Evolutionary conservation across 30 jellyfish, hydroid and myxozoan species (phyloP).

Genomic region (Clytia hemisphaerica): DNA sequence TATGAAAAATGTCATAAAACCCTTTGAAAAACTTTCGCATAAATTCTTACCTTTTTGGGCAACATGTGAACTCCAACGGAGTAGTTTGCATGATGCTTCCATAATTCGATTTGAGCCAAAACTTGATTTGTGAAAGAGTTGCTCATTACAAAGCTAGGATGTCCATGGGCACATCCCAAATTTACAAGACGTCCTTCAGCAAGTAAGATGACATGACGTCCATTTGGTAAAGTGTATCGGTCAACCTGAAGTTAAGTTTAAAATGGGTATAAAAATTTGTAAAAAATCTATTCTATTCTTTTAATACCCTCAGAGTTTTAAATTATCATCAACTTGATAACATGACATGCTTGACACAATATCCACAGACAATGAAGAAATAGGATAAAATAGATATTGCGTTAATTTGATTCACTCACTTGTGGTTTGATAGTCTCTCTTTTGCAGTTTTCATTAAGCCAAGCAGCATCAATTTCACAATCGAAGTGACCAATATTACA

Average conservation of each 20-base stretch:
- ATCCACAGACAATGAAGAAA: too few species aligned
- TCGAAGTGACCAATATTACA: conserved; percentile 98
- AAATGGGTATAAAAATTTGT: too few species aligned
- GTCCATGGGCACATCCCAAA: conserved; percentile 98
- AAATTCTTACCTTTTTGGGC: conserved; percentile 67
- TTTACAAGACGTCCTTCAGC: conserved; percentile 98
- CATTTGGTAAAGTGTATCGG: conserved; percentile 78
- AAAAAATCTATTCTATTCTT: too few species aligned
- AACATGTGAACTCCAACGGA: conserved; percentile 58
- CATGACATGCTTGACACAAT: too few species aligned
- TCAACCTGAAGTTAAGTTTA: conserved; percentile 44
- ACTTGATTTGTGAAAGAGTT: conserved; percentile 85
- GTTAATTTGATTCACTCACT: conserved; percentile 16
- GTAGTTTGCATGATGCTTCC: conserved; percentile 60
- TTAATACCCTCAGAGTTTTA: too few species aligned
- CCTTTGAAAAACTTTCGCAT: background rate
- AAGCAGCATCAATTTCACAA: conserved; percentile 78
- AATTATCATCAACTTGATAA: too few species aligned
- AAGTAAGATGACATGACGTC: conserved; percentile 68
- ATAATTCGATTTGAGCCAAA: conserved; percentile 87
- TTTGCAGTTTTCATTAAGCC: conserved; percentile 72
- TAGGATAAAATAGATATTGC: background rate
- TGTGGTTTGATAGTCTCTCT: conserved; percentile 82
- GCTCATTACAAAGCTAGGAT: conserved; percentile 97
- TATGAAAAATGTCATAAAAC: background rate